Conservation (phyloP, 1,140 invertebrate species). For the Cylas formicarius region DNA sequence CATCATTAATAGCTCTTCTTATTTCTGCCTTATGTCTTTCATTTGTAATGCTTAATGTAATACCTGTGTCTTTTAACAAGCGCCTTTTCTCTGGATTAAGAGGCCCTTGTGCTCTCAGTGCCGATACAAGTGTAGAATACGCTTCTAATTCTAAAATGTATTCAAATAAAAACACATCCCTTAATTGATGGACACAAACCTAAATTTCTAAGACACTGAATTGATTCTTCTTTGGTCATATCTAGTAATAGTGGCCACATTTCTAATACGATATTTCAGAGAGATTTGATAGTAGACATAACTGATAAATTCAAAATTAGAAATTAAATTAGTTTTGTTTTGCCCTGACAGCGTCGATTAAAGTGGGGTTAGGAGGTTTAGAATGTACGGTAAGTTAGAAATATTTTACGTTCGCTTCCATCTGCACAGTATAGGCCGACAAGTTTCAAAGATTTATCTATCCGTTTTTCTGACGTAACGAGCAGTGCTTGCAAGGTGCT, state of each 20-base stretch:
- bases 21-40: slow-evolving; percentile 88
- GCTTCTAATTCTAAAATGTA: slow-evolving; percentile 79
- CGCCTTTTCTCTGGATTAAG: slow-evolving; percentile 77
- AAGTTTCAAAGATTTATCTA: no score
- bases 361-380: not conserved
- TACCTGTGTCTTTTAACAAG: slow-evolving; percentile 72
- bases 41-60: slow-evolving; percentile 75
- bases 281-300: no score
- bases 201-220: slow-evolving; percentile 73
- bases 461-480: no score
- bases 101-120: slow-evolving; percentile 84
- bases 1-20: slow-evolving; percentile 82
- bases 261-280: no score
- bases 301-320: no score
- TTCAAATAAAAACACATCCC: slow-evolving; percentile 7
- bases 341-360: no score
- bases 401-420: no score
- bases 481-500: no score
- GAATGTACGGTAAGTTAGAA: no score
- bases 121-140: slow-evolving; percentile 80
- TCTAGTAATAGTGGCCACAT: slow-evolving; percentile 69
- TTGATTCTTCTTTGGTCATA: slow-evolving; percentile 77
- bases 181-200: slow-evolving; percentile 48
- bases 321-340: no score
- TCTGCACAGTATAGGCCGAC: no score